Evolutionary conservation across 2,888 invertebrate genomes (phyloP).

Genomic region (Caenorhabditis angaria): DNA sequence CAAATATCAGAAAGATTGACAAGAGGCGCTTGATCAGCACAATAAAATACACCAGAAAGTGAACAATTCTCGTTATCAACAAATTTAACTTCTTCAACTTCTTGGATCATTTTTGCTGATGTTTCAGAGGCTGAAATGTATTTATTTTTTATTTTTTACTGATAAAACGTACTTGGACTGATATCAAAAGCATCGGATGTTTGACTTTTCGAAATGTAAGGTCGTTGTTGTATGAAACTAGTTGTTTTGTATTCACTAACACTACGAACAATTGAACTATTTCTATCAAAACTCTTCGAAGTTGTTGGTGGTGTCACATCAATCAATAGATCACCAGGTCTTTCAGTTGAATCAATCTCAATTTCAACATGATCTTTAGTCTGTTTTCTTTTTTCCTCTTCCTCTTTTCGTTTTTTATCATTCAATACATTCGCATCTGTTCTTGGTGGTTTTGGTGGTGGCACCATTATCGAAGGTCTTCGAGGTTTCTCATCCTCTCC

Average conservation of each 20-base stretch:
- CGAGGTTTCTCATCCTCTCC: conserved; percentile 54
- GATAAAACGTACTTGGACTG: conserved; percentile 49
- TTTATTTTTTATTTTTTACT: neutral
- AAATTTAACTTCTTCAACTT: conserved; percentile 64
- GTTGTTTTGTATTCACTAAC: conserved; percentile 69
- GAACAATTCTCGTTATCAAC: conserved; percentile 65
- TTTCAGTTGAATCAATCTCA: neutral
- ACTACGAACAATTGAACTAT: conserved; percentile 70
- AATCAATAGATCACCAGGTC: conserved; percentile 21
- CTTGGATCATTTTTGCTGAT: conserved; percentile 56
- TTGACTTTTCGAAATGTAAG: conserved; percentile 56
- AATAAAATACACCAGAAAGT: conserved; percentile 45
- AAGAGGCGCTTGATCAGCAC: conserved; percentile 65
- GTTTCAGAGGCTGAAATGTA: conserved; percentile 55
- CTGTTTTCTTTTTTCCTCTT: conserved; percentile 30
- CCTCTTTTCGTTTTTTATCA: conserved; percentile 54
- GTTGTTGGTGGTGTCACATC: conserved; percentile 11
- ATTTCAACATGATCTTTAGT: conserved; percentile 2
- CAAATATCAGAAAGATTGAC: conserved; percentile 70
- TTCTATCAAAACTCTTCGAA: conserved; percentile 19
- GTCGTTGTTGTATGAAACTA: conserved; percentile 26
- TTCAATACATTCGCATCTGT: conserved; percentile 61
- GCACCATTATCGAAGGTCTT: conserved; percentile 53
- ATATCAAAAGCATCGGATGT: conserved; percentile 62
- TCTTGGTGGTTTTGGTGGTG: conserved; percentile 69